Evolutionary conservation across 30 jellyfish, hydroid and myxozoan genomes (phyloP).

Genomic region (Nemopilema nomurai): DNA sequence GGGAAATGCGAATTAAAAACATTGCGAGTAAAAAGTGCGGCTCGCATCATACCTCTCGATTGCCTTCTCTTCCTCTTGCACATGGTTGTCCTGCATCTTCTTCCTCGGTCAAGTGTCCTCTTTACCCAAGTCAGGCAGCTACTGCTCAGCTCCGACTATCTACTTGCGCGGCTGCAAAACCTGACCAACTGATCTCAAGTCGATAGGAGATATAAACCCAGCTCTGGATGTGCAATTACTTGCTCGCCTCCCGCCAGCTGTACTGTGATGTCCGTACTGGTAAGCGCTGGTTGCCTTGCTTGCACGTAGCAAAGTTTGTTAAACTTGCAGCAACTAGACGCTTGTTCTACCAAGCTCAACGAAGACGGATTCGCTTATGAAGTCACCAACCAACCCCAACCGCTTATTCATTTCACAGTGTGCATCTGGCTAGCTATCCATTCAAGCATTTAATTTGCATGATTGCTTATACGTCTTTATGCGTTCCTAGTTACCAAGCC

Average conservation of each 20-base stretch:
- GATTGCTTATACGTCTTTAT: constrained; percentile 72
- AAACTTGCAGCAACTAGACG: constrained; percentile 59
- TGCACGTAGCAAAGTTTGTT: constrained; percentile 31
- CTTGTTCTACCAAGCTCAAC: constrained; percentile 54
- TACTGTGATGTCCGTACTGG: not conserved
- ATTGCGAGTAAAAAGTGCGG: not conserved
- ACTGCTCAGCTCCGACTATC: constrained; percentile 5
- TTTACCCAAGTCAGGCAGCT: constrained; percentile 11
- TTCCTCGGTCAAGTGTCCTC: not conserved
- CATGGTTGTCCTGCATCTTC: constrained; percentile 9
- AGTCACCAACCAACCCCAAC: constrained; percentile 81
- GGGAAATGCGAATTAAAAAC: not conserved
- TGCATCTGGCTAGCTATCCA: constrained; percentile 67
- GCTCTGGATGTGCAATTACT: not conserved
- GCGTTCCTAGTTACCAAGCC: constrained; percentile 71
- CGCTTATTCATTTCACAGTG: constrained; percentile 72
- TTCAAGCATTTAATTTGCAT: constrained; percentile 63
- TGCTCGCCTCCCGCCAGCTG: not conserved
- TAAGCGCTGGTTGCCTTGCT: not conserved
- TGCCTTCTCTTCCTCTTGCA: constrained; percentile 4
- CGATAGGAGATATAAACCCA: not conserved
- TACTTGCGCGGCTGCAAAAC: constrained; percentile 14
- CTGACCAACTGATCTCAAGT: not conserved
- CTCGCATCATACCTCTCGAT: constrained; percentile 7
- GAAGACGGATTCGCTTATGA: constrained; percentile 67